Evolutionary conservation across 2,888 invertebrate genomes (phyloP), one percentile per base, ranked within the genome.

Genomic region (Cheilosia variabilis): DNA sequence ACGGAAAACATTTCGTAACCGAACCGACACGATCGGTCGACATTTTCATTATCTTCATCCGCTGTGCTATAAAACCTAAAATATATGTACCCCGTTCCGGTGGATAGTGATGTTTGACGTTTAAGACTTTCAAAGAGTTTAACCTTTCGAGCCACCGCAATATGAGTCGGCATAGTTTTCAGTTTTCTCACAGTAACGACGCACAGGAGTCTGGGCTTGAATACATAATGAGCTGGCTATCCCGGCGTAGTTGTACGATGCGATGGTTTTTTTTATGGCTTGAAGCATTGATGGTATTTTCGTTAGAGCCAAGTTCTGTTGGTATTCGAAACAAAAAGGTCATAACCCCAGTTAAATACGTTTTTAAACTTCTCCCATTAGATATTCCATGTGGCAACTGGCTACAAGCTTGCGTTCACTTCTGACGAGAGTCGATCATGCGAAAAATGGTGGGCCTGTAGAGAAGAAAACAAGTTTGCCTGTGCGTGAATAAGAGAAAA

Each of bases 121-220:
- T 57, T 63, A 69, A 75, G 57, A 53, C 66, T 72, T 58, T 43
- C 34, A 34, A 73, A 68, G 55, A 47, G 72, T 77, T 78, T 68
- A 83, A 78, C 82, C 78, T 80, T 80, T 80, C 55, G 52, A 66
- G 62, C 72, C 71, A 71, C 58, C 71, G 47, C 77, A 82, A 77
- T 78, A 68, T 82, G 82, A 82, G 68, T 78, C 82, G 77, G 65
- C 5, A 47, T 19, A 9, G 24, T 15, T 13, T 65, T 58, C 60
- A 65, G 69, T 27, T 55, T 57, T 50, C 31, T 47, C n/a, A 62
- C 31, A 27, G 34, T 34, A 5, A 50, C 69, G 57, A 81, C 76
- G 76, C 82, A 82, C 52, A 17, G n/a, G 43, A 31, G 82, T 31
- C 71, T 71, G 53, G 77, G 57, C 7, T 41, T 65, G 82, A 83